These are phyloP conservation scores for Apoda limacodes DNA, from an alignment of 2,888 invertebrate species.

Conservation along the genomic window DNA sequence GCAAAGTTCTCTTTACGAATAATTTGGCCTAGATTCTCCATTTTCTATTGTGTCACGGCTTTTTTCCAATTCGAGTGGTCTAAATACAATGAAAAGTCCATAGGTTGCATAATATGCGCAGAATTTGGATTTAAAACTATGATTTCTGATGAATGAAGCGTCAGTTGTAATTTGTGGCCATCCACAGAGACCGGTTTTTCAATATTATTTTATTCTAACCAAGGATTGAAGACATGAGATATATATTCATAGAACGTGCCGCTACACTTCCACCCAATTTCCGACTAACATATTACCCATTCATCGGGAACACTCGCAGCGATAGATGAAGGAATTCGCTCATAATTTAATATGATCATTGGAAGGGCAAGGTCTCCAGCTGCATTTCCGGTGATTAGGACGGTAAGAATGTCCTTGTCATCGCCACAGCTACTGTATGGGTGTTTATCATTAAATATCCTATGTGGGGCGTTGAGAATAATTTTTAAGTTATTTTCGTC, in stretches of 20 bases:
- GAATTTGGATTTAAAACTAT: constrained; percentile 16
- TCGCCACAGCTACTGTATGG: constrained; percentile 4
- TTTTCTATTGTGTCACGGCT: constrained; percentile 11
- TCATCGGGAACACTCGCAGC: constrained; percentile 11
- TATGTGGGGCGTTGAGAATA: constrained; percentile 15
- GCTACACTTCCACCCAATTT: no score
- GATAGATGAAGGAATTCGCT: constrained; percentile 7
- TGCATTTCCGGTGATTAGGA: constrained; percentile 14
- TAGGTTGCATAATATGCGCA: constrained; percentile 16
- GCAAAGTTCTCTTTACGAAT: constrained; percentile 12
- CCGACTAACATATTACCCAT: constrained; percentile 14
- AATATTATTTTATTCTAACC: constrained; percentile 5
- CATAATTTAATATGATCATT: constrained; percentile 10
- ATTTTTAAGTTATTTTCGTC: constrained; percentile 14
- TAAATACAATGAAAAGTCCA: constrained; percentile 15
- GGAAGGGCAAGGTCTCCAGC: constrained; percentile 13
- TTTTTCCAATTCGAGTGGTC: no score
- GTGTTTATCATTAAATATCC: constrained; percentile 18
- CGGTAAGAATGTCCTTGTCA: constrained; percentile 13
- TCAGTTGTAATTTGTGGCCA: constrained; percentile 11
- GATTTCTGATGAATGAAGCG: constrained; percentile 8
- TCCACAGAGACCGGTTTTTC: constrained; percentile 11
- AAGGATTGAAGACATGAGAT: constrained; percentile 9
- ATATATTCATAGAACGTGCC: constrained; percentile 13
- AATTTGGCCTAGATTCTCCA: constrained; percentile 11